phyloP scores from a whole-genome alignment of 1,140 invertebrate genomes.

The Leptopilina boulardi region DNA sequence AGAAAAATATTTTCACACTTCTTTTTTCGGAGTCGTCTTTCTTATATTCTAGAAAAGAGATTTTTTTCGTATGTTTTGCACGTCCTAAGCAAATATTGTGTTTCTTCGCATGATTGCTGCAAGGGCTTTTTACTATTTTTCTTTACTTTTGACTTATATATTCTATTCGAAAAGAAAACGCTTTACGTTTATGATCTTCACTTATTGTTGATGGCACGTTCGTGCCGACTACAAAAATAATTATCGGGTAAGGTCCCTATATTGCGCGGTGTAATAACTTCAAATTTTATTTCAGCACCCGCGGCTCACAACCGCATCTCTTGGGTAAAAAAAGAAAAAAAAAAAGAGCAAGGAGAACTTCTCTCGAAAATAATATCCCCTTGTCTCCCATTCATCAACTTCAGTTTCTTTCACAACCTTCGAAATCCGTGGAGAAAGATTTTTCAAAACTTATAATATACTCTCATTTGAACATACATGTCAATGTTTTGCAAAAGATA shows the following conservation, averaged over 20 bases:
- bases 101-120: constrained; percentile 16
- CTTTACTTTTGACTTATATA: constrained; percentile 21
- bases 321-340: neutral
- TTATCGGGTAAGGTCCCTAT: constrained; percentile 31
- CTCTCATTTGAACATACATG: neutral
- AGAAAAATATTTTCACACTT: neutral
- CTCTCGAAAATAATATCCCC: constrained; percentile 29
- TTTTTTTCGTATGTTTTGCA: constrained; percentile 27
- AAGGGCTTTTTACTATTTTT: constrained; percentile 24
- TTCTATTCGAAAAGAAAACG: constrained; percentile 13
- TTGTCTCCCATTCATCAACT: constrained; percentile 28
- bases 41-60: neutral
- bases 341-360: constrained; percentile 12
- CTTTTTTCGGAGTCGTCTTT: neutral
- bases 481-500: no score
- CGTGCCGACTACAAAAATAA: constrained; percentile 30
- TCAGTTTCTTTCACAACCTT: constrained; percentile 2
- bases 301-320: constrained; percentile 21
- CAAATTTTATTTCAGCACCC: constrained; percentile 32
- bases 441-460: neutral
- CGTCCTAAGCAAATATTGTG: constrained; percentile 30
- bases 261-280: constrained; percentile 28
- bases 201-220: constrained; percentile 33
- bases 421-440: neutral
- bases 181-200: constrained; percentile 30